These are phyloP conservation scores for Lochmaea crataegi DNA, from an alignment of 2,888 invertebrate species.

Conservation along the genomic window DNA sequence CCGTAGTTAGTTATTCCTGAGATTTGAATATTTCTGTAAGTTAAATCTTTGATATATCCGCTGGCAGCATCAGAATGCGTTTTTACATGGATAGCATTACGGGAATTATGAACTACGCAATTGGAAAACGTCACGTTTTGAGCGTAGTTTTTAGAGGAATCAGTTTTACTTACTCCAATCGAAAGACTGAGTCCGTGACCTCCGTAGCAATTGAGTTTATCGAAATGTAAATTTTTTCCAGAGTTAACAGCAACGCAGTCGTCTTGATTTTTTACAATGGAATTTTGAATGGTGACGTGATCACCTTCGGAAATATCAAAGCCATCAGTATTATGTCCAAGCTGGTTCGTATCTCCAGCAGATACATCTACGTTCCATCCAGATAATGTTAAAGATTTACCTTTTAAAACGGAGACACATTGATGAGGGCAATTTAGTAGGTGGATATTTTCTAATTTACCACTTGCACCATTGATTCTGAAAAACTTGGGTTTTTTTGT, in stretches of 20 bases:
- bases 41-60: slow-evolving; percentile 42
- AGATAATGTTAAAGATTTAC: slow-evolving; percentile 25
- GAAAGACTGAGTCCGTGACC: slow-evolving; percentile 50
- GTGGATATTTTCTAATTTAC: slow-evolving; percentile 26
- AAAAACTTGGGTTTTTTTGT: slow-evolving; percentile 40
- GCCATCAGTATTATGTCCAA: slow-evolving; percentile 46
- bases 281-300: slow-evolving; percentile 42
- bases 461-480: slow-evolving; percentile 36
- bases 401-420: slow-evolving; percentile 37
- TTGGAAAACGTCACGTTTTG: slow-evolving; percentile 43
- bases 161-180: slow-evolving; percentile 42
- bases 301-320: slow-evolving; percentile 40
- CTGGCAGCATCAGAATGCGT: slow-evolving; percentile 45
- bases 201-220: slow-evolving; percentile 43
- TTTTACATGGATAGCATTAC: slow-evolving; percentile 49
- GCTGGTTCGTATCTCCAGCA: slow-evolving; percentile 32
- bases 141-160: slow-evolving; percentile 40
- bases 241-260: slow-evolving; percentile 49
- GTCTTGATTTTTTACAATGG: slow-evolving; percentile 47
- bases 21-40: slow-evolving; percentile 44
- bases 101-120: slow-evolving; percentile 42
- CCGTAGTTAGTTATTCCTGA: slow-evolving; percentile 45
- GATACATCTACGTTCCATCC: slow-evolving; percentile 42
- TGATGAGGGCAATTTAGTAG: slow-evolving; percentile 40
- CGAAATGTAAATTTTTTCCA: slow-evolving; percentile 41